These are phyloP conservation scores for Empis livida DNA, from an alignment of 2,888 invertebrate species.

Conservation along the genomic window DNA sequence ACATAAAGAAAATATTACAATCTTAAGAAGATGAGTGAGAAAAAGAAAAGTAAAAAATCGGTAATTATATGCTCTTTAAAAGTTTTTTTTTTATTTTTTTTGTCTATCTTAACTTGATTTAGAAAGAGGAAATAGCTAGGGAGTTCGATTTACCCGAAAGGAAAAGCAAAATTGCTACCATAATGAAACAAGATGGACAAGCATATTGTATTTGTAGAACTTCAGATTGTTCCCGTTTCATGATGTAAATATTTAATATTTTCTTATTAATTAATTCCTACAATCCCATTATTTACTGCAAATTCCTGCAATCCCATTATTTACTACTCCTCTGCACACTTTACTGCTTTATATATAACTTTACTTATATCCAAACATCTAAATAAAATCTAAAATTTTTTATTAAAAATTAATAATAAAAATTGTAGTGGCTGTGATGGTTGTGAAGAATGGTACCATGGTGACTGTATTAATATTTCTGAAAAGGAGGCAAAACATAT, in stretches of 20 bases:
- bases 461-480: constrained; percentile 91
- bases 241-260: constrained; percentile 72
- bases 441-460: constrained; percentile 98
- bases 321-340: too few species aligned
- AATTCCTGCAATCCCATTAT: too few species aligned
- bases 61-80: constrained; percentile 16
- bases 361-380: too few species aligned
- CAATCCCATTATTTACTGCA: too few species aligned
- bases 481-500: constrained; percentile 87
- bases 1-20: too few species aligned
- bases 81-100: background rate
- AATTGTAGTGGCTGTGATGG: constrained; percentile 76
- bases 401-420: background rate
- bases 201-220: constrained; percentile 92
- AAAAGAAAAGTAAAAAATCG: constrained; percentile 28
- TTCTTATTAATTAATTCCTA: too few species aligned
- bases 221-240: constrained; percentile 86
- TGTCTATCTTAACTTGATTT: too few species aligned
- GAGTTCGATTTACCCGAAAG: constrained; percentile 81
- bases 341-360: too few species aligned
- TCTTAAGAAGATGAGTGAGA: constrained; percentile 24
- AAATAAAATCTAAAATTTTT: too few species aligned
- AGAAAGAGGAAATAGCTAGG: constrained; percentile 77
- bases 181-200: constrained; percentile 79
- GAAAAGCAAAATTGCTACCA: constrained; percentile 78